These are phyloP conservation scores for Staurois parvus DNA, from an alignment of 2,797 vertebrate genomes.

Conservation along the genomic window DNA sequence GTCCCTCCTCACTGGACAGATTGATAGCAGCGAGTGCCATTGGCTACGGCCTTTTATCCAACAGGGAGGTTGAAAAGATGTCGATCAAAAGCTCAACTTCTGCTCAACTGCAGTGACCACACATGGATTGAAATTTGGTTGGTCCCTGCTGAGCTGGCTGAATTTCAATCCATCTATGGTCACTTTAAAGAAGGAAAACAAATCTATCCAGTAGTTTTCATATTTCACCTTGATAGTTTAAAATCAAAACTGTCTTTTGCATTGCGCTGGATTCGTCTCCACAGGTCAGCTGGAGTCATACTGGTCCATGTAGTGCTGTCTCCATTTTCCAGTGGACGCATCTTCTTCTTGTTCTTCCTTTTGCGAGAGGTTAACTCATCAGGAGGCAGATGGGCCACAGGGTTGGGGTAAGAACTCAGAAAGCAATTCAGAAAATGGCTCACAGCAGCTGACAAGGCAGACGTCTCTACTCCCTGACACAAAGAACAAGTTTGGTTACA, in stretches of 20 bases:
- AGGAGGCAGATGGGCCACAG: constrained; percentile 61
- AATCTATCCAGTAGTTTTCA: not conserved
- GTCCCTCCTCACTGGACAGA: too few species aligned
- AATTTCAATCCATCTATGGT: too few species aligned
- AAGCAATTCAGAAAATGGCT: constrained; percentile 86
- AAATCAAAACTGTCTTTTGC: constrained; percentile 78
- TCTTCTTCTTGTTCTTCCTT: constrained; percentile 56
- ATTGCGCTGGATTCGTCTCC: constrained; percentile 80
- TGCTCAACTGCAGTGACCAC: too few species aligned
- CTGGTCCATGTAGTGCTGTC: constrained; percentile 59
- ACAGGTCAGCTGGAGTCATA: constrained; percentile 75
- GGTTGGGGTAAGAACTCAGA: constrained; percentile 61
- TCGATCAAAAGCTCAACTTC: too few species aligned
- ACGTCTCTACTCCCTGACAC: constrained; percentile 78
- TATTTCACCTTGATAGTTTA: constrained; percentile 74
- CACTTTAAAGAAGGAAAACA: not conserved
- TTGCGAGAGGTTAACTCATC: constrained; percentile 58
- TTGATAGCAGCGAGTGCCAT: too few species aligned
- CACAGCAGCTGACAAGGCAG: constrained; percentile 78
- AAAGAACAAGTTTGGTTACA: not conserved
- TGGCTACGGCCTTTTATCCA: too few species aligned
- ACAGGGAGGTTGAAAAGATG: too few species aligned
- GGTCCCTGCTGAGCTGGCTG: too few species aligned
- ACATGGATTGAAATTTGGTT: too few species aligned
- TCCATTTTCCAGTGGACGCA: constrained; percentile 54